A percentile compares a stretch with the other conserved stretches of the same genome.
These are phyloP conservation scores for Orthonychiurus folsomi DNA, from an alignment of 2,888 invertebrate genomes.

Conservation along the genomic window DNA sequence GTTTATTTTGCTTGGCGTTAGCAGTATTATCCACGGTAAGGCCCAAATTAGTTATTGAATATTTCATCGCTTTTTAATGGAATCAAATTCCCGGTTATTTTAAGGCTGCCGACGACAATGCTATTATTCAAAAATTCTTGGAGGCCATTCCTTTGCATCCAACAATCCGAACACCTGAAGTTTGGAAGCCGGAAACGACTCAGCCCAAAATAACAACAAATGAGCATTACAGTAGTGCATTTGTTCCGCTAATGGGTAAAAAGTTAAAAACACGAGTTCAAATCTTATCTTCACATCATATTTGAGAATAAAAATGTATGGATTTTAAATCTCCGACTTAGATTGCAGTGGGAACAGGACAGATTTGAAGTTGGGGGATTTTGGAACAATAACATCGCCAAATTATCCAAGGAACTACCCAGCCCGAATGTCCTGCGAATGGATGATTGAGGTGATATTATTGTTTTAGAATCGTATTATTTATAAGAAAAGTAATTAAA, in stretches of 20 bases:
- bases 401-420: constrained; percentile 40
- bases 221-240: constrained; percentile 24
- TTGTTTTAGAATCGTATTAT: neutral
- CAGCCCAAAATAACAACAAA: constrained; percentile 19
- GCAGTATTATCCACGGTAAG: no score
- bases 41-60: no score
- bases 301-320: no score
- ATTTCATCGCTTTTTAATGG: no score
- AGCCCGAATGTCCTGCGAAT: constrained; percentile 32
- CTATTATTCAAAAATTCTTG: no score
- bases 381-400: constrained; percentile 33
- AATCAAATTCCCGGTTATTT: no score
- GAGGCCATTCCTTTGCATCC: constrained; percentile 32
- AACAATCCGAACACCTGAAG: constrained; percentile 27
- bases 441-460: constrained; percentile 38
- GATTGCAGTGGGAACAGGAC: constrained; percentile 34
- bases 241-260: constrained; percentile 24
- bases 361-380: constrained; percentile 30
- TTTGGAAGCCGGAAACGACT: constrained; percentile 16
- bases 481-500: no score
- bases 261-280: no score
- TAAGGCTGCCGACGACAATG: no score
- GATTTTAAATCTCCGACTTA: no score
- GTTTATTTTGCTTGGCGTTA: no score
- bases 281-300: no score